phyloP scores from a whole-genome alignment of 1,140 invertebrate species.

The Temnothorax curvispinosus region DNA sequence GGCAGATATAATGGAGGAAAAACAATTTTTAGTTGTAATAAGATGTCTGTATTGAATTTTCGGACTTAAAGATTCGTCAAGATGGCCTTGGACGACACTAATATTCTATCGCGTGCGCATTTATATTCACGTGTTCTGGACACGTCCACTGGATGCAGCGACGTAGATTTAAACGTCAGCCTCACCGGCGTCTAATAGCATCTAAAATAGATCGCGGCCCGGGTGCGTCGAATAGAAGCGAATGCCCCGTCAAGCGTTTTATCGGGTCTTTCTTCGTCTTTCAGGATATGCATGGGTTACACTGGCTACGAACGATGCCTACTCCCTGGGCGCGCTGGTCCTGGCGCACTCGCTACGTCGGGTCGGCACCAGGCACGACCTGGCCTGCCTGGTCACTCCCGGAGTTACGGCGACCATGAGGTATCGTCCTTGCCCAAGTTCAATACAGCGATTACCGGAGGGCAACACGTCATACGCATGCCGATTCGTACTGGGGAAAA shows the following conservation, averaged over 20 bases:
- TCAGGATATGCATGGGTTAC: constrained; percentile 96
- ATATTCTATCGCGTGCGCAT: not conserved
- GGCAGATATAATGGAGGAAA: not conserved
- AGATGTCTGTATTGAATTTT: not conserved
- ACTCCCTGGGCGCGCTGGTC: constrained; percentile 96
- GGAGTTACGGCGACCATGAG: constrained; percentile 94
- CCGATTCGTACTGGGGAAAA: not conserved
- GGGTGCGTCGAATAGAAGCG: constrained; percentile 13
- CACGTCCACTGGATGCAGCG: constrained; percentile 9
- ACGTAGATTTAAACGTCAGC: not conserved
- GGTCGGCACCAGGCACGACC: constrained; percentile 90
- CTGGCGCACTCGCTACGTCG: constrained; percentile 94
- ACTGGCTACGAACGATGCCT: constrained; percentile 97
- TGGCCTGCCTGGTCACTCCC: constrained; percentile 94
- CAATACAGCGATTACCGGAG: not conserved
- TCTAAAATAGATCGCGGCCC: constrained; percentile 33
- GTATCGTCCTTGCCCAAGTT: constrained; percentile 83
- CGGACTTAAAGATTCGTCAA: not conserved
- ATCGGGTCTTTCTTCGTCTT: constrained; percentile 70
- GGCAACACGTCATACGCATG: not conserved
- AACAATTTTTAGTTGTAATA: not conserved
- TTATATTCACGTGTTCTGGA: constrained; percentile 8
- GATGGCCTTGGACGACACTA: not conserved
- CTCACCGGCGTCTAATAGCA: not conserved
- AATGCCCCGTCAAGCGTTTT: constrained; percentile 50